Evolutionary conservation across 1,140 invertebrate species (phyloP).

Genomic region (Caenorhabditis briggsae): DNA sequence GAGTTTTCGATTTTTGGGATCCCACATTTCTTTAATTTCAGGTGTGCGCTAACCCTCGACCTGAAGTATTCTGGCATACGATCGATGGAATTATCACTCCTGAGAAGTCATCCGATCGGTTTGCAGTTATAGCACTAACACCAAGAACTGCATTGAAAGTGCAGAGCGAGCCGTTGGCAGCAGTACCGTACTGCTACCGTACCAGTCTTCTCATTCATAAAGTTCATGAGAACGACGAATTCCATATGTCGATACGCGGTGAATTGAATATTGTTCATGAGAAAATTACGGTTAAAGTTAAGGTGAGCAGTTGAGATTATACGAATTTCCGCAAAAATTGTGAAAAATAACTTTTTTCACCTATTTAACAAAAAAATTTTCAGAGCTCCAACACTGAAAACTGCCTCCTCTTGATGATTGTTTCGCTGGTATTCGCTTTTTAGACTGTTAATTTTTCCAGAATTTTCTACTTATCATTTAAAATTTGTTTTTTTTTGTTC

Average conservation of each 20-base stretch:
- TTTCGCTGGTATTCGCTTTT: not conserved
- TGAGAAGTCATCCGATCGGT: not conserved
- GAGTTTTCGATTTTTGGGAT: no score
- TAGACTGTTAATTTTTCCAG: not conserved
- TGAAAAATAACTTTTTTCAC: not conserved
- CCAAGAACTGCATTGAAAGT: conserved; percentile 10
- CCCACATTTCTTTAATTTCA: not conserved
- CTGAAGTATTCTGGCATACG: conserved; percentile 37
- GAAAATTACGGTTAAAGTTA: conserved; percentile 16
- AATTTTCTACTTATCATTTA: no score
- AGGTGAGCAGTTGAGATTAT: not conserved
- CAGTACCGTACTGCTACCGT: conserved; percentile 11
- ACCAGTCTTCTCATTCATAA: conserved; percentile 42
- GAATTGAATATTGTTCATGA: conserved; percentile 29
- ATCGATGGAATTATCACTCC: conserved; percentile 38
- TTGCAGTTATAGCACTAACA: conserved; percentile 1
- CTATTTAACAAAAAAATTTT: no score
- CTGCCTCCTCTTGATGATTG: not conserved
- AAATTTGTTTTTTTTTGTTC: no score
- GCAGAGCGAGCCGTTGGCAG: not conserved
- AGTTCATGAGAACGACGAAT: conserved; percentile 21
- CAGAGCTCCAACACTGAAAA: not conserved
- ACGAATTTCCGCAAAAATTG: not conserved
- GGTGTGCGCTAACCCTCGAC: conserved; percentile 35
- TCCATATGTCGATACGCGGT: conserved; percentile 32